phyloP scores from a whole-genome alignment of 1,140 invertebrate species.

The Harlomillsia oculata region DNA sequence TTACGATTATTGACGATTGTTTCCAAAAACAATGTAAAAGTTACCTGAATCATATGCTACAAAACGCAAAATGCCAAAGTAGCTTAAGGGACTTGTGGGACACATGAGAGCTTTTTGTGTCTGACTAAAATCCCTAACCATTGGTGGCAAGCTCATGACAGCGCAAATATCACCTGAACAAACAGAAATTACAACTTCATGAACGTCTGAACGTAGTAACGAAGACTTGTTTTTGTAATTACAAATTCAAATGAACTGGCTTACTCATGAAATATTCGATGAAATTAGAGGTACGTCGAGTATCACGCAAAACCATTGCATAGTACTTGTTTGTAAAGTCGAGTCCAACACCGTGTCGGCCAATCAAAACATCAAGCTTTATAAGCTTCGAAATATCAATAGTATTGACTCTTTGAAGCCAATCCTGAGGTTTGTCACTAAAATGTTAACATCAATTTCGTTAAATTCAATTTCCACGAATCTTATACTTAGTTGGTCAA shows the following conservation, averaged over 20 bases:
- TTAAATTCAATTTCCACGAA: background rate
- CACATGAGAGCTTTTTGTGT: slow-evolving; percentile 30
- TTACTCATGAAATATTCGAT: slow-evolving; percentile 29
- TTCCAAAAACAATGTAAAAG: background rate
- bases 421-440: slow-evolving; percentile 30
- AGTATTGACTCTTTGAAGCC: slow-evolving; percentile 22
- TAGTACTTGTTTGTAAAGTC: slow-evolving; percentile 27
- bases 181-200: background rate
- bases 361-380: slow-evolving; percentile 32
- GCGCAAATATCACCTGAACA: slow-evolving; percentile 26
- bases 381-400: slow-evolving; percentile 20
- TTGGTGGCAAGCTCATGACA: slow-evolving; percentile 21
- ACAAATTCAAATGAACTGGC: background rate
- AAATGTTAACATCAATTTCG: slow-evolving; percentile 3
- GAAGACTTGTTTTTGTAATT: background rate
- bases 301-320: slow-evolving; percentile 31
- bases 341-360: slow-evolving; percentile 30
- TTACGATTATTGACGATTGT: background rate
- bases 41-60: slow-evolving; percentile 26
- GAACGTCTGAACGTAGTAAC: background rate
- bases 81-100: slow-evolving; percentile 19
- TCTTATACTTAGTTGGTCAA: background rate
- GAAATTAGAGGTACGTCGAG: slow-evolving; percentile 24
- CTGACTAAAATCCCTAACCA: slow-evolving; percentile 32
- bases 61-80: slow-evolving; percentile 31